Percentiles rank a stretch among this genome's conserved stretches.
These are phyloP conservation scores for Brenthis ino DNA, from an alignment of 2,888 invertebrate species.

Conservation along the genomic window DNA sequence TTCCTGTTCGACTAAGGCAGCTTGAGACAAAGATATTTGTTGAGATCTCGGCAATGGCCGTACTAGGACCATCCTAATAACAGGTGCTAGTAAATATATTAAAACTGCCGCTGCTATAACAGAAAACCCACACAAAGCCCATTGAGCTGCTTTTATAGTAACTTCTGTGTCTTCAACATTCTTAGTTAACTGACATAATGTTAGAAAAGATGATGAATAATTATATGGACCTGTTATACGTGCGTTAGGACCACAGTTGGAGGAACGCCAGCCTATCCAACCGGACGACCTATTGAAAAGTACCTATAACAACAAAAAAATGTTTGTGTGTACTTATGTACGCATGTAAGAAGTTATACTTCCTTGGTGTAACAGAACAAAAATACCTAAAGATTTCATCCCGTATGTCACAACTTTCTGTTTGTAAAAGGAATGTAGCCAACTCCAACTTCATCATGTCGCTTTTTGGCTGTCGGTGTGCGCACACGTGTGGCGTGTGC, in stretches of 20 bases:
- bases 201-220: slow-evolving; percentile 51
- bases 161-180: slow-evolving; percentile 53
- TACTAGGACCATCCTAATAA: slow-evolving; percentile 56
- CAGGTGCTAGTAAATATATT: slow-evolving; percentile 65
- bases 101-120: slow-evolving; percentile 62
- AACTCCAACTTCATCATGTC: too few species aligned
- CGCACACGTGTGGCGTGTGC: too few species aligned
- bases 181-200: slow-evolving; percentile 51
- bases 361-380: too few species aligned
- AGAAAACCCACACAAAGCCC: slow-evolving; percentile 64
- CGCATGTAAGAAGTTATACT: too few species aligned
- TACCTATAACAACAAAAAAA: slow-evolving; percentile 55
- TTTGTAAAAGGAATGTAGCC: too few species aligned
- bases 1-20: slow-evolving; percentile 64
- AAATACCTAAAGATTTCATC: too few species aligned
- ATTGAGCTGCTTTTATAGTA: slow-evolving; percentile 68
- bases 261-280: slow-evolving; percentile 71
- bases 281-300: slow-evolving; percentile 74
- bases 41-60: slow-evolving; percentile 54
- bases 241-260: slow-evolving; percentile 68
- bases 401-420: too few species aligned
- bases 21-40: slow-evolving; percentile 67
- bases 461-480: too few species aligned
- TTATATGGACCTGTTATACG: slow-evolving; percentile 68
- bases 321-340: neutral